A percentile compares a stretch with the other conserved stretches of the same genome.
phyloP scores from a whole-genome alignment of 2,113 vertebrate genomes.

The Girardinichthys multiradiatus region DNA sequence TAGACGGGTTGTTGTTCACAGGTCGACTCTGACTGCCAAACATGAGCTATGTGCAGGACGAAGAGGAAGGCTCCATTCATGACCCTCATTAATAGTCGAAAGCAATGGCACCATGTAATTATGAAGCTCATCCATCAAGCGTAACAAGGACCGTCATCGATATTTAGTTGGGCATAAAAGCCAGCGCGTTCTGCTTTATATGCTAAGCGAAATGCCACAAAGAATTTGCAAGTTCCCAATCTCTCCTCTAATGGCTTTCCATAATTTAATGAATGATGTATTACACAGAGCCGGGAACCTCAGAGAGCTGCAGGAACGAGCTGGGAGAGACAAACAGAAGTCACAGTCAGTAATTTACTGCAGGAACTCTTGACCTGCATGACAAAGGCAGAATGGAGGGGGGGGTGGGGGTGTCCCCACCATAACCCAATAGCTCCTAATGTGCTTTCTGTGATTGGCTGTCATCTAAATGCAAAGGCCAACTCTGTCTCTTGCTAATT shows the following conservation, averaged over 20 bases:
- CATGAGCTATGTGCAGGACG: conserved; percentile 37
- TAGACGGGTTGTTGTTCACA: conserved; percentile 17
- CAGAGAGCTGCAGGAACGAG: conserved; percentile 72
- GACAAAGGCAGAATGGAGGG: conserved; percentile 1
- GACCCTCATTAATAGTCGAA: conserved; percentile 79
- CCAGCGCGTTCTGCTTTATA: conserved; percentile 85
- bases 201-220: conserved; percentile 86
- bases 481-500: conserved; percentile 57
- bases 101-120: conserved; percentile 83
- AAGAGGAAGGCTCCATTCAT: conserved; percentile 66
- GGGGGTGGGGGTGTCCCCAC: conserved; percentile 18
- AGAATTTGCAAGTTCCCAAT: conserved; percentile 90
- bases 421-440: conserved; percentile 28
- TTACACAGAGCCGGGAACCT: conserved; percentile 84
- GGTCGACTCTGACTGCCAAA: conserved; percentile 38
- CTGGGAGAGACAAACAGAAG: conserved; percentile 68
- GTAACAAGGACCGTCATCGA: conserved; percentile 90
- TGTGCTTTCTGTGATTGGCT: conserved; percentile 7
- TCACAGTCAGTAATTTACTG: conserved; percentile 60
- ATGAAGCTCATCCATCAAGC: conserved; percentile 89
- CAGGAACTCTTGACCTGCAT: conserved; percentile 48
- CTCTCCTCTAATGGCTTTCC: conserved; percentile 92
- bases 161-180: conserved; percentile 88
- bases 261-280: conserved; percentile 96
- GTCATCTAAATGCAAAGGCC: conserved; percentile 45